Conservation (phyloP, 2,113 vertebrate genomes). For the Erpornis zantholeuca region DNA sequence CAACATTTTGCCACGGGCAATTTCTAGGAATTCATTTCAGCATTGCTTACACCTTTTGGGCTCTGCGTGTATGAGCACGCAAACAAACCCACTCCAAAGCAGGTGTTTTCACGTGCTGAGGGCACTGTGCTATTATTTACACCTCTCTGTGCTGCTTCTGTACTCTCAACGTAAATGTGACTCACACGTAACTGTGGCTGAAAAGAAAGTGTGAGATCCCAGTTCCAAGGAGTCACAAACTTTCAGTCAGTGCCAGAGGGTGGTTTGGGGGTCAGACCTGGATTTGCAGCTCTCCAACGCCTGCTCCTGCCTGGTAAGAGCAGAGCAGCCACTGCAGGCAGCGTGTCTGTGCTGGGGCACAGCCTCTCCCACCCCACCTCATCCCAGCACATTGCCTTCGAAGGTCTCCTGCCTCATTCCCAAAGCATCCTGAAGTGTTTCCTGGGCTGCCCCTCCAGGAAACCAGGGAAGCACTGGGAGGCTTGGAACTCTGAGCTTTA, state of each 20-base stretch:
- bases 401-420: background rate
- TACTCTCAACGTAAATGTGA: background rate
- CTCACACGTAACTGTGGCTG: background rate
- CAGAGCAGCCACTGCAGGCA: background rate
- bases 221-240: background rate
- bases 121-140: background rate
- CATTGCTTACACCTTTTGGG: background rate
- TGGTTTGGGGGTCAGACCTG: background rate
- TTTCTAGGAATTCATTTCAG: conserved; percentile 37
- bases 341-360: accelerated
- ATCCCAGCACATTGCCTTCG: background rate
- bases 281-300: accelerated
- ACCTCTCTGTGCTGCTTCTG: background rate
- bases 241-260: background rate
- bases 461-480: background rate
- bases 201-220: background rate
- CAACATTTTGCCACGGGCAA: background rate
- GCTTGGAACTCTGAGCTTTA: background rate
- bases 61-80: background rate
- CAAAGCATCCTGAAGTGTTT: background rate
- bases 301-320: accelerated
- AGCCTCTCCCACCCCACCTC: background rate
- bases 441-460: background rate
- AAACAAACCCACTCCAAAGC: background rate
- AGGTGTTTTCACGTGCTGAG: background rate